Conservation (phyloP, 2,888 invertebrate genomes). For the Rutpela maculata region DNA sequence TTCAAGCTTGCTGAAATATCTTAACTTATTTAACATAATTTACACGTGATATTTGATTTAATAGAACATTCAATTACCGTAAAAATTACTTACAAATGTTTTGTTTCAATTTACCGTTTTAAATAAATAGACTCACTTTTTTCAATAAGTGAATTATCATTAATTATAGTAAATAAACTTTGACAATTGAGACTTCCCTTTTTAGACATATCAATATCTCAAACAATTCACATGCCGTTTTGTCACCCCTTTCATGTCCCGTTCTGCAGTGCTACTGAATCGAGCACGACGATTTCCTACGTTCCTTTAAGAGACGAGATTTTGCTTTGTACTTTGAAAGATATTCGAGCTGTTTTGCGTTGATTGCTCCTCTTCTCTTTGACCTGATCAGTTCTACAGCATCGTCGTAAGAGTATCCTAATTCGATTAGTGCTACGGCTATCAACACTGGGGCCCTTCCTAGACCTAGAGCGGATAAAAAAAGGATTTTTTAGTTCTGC, state of each 20-base stretch:
- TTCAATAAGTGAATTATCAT: too few relatives aligned
- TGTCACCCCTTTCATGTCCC: not conserved
- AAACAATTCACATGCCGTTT: not conserved
- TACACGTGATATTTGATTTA: too few relatives aligned
- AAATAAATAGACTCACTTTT: too few relatives aligned
- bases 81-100: too few relatives aligned
- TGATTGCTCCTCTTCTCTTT: slow-evolving; percentile 98
- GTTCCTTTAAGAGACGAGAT: slow-evolving; percentile 83
- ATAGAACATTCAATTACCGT: too few relatives aligned
- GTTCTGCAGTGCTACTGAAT: not conserved
- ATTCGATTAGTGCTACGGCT: slow-evolving; percentile 97
- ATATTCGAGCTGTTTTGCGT: slow-evolving; percentile 97
- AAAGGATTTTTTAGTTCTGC: not conserved
- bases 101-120: too few relatives aligned
- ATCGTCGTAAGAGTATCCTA: slow-evolving; percentile 98
- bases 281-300: slow-evolving; percentile 53
- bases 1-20: too few relatives aligned
- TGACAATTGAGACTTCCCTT: too few relatives aligned
- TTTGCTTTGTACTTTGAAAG: slow-evolving; percentile 99
- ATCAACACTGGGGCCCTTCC: slow-evolving; percentile 99
- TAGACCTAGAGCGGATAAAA: slow-evolving; percentile 84
- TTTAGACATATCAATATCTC: too few relatives aligned
- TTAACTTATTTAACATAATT: too few relatives aligned
- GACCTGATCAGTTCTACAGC: slow-evolving; percentile 98
- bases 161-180: too few relatives aligned